Conservation (phyloP, 1,140 invertebrate species). For the Tetragnatha versicolor region DNA sequence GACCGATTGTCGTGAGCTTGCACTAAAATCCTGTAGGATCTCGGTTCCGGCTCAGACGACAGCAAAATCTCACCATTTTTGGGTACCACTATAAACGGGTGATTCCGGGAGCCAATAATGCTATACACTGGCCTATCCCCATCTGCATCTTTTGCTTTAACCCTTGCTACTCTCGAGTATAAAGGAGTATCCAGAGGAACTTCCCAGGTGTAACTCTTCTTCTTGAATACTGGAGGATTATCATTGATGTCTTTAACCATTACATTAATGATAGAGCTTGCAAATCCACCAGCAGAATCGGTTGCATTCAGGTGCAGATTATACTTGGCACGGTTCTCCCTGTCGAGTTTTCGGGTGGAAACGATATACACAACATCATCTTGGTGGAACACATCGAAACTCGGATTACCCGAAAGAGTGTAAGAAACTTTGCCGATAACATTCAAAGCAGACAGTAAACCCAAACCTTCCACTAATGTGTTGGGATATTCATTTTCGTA, state of each 20-base stretch:
- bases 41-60: slow-evolving; percentile 66
- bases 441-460: slow-evolving; percentile 5
- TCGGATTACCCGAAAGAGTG: slow-evolving; percentile 4
- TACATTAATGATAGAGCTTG: slow-evolving; percentile 73
- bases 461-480: slow-evolving; percentile 72
- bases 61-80: slow-evolving; percentile 88
- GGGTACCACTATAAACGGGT: slow-evolving; percentile 83
- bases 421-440: slow-evolving; percentile 14
- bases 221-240: slow-evolving; percentile 83
- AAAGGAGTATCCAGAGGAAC: slow-evolving; percentile 70
- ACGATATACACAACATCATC: slow-evolving; percentile 72
- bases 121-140: slow-evolving; percentile 87
- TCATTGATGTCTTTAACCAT: slow-evolving; percentile 85
- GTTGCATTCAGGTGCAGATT: slow-evolving; percentile 77
- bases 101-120: slow-evolving; percentile 72
- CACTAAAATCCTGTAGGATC: slow-evolving; percentile 67
- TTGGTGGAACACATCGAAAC: slow-evolving; percentile 62
- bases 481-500: slow-evolving; percentile 77
- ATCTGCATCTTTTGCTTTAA: slow-evolving; percentile 83
- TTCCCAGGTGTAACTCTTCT: slow-evolving; percentile 79
- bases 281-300: slow-evolving; percentile 75
- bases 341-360: slow-evolving; percentile 75
- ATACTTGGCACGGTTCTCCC: slow-evolving; percentile 75
- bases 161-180: slow-evolving; percentile 80
- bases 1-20: slow-evolving; percentile 81